These are phyloP conservation scores for Ruditapes philippinarum DNA, from an alignment of 1,140 invertebrate genomes.

Conservation along the genomic window DNA sequence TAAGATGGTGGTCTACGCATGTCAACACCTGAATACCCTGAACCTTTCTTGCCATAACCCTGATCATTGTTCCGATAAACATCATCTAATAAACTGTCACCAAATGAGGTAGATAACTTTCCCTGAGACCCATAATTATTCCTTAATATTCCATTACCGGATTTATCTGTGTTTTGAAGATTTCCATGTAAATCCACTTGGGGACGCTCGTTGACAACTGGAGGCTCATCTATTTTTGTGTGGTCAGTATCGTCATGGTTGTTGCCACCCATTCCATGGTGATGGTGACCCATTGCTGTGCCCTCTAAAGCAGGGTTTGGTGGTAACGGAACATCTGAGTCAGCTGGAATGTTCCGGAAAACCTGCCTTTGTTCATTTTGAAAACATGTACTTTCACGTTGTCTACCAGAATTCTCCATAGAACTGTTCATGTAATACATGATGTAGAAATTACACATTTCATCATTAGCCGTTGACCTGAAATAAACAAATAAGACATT, in stretches of 20 bases:
- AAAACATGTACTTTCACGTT: slow-evolving; percentile 73
- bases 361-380: slow-evolving; percentile 72
- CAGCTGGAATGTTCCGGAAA: slow-evolving; percentile 79
- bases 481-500: no score
- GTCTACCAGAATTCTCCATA: slow-evolving; percentile 22
- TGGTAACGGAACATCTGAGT: slow-evolving; percentile 85
- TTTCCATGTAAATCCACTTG: neutral
- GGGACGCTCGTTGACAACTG: neutral
- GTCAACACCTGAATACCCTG: neutral
- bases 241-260: neutral
- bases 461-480: slow-evolving; percentile 95
- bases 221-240: neutral
- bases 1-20: slow-evolving; percentile 4
- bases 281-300: slow-evolving; percentile 82
- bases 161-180: neutral
- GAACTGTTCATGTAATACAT: slow-evolving; percentile 97
- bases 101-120: slow-evolving; percentile 38
- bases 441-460: slow-evolving; percentile 99
- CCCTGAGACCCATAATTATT: neutral
- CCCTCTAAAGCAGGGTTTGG: slow-evolving; percentile 87
- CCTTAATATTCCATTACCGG: slow-evolving; percentile 16
- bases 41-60: slow-evolving; percentile 1
- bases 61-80: neutral
- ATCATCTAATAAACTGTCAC: slow-evolving; percentile 9
- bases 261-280: slow-evolving; percentile 32